These are phyloP conservation scores for Melipona quadrifasciata DNA, from an alignment of 1,140 invertebrate species.

Conservation along the genomic window DNA sequence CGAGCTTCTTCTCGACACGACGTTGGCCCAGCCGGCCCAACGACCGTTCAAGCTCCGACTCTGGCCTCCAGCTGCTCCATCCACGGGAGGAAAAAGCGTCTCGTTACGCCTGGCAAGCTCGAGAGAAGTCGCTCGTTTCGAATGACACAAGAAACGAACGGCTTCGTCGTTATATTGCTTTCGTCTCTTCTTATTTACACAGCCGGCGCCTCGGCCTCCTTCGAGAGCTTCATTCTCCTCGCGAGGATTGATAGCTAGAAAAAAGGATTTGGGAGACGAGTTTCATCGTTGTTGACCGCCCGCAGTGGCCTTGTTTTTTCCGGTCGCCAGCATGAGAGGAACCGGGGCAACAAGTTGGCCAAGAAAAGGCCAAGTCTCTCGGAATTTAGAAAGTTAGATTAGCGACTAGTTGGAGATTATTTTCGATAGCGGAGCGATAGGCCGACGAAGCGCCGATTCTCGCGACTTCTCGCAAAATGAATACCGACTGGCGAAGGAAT, in stretches of 20 bases:
- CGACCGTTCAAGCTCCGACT: neutral
- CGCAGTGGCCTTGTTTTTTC: neutral
- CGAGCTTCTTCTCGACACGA: neutral
- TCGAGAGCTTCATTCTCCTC: neutral
- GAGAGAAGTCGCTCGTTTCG: neutral
- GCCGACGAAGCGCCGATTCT: no score
- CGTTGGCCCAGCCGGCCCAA: neutral
- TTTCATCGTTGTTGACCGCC: neutral
- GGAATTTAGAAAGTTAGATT: neutral
- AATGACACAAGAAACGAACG: neutral
- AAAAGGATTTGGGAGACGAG: neutral
- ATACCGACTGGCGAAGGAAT: no score
- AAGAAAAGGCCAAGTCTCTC: neutral
- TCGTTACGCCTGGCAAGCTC: neutral
- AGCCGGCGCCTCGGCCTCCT: neutral
- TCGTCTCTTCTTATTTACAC: constrained; percentile 1
- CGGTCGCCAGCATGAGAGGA: neutral
- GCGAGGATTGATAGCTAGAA: constrained; percentile 3
- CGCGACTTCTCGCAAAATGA: no score
- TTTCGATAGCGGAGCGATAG: no score
- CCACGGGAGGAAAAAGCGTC: neutral
- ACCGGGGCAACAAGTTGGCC: constrained; percentile 17
- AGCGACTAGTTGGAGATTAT: no score
- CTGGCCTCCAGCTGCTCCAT: neutral
- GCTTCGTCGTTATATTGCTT: constrained; percentile 10